Evolutionary conservation across 2,888 invertebrate species (phyloP), one percentile per base, ranked within the genome.

Genomic region (Dioctria linearis): DNA sequence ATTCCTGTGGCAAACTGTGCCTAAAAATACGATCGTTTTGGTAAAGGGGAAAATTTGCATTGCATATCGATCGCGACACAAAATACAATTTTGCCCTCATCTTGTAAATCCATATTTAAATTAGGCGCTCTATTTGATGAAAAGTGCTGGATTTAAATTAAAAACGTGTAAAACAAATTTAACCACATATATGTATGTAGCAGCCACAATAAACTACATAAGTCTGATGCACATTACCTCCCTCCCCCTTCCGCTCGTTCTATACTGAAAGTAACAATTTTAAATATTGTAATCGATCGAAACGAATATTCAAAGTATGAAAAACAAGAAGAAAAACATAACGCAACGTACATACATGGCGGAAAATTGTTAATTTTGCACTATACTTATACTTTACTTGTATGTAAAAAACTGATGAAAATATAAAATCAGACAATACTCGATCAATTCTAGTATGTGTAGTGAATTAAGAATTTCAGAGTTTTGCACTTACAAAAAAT

Each of bases 51-150:
- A 61, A 61, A 39, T 61, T 61, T 61, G 61, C 61, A 61, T 4
- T 61, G n/a, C 61, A 61, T 13, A 61, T 51, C 11, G 25, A 51
- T 61, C 61, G 37, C 61, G 39, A 61, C 61, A 25, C 37, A 61
- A 61, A 54, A 11, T n/a, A 54, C 54, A 8, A 11, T 54, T 54
- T 54, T n/a, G 54, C 11, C 11, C 54, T 54, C 11, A 54, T 54
- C 54, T 54, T 54, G 54, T 54, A 54, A 54, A n/a, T 54, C 25
- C 54, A 54, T 54, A 54, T 54, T 54, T 11, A 54, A n/a, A 54
- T 54, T 8, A 54, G 54, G 54, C n/a, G n/a, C n/a, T 54, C 25
- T 46, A 46, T 46, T 25, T 5, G 46, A 46, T 5, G 54, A 1
- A n/a, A 54, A 3, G 54, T 54, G 54, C 3, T 54, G 54, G 11